Percentiles rank a stretch among this genome's conserved stretches.
Conservation (phyloP, 2,888 invertebrate species). For the Tetranychus truncatus region DNA sequence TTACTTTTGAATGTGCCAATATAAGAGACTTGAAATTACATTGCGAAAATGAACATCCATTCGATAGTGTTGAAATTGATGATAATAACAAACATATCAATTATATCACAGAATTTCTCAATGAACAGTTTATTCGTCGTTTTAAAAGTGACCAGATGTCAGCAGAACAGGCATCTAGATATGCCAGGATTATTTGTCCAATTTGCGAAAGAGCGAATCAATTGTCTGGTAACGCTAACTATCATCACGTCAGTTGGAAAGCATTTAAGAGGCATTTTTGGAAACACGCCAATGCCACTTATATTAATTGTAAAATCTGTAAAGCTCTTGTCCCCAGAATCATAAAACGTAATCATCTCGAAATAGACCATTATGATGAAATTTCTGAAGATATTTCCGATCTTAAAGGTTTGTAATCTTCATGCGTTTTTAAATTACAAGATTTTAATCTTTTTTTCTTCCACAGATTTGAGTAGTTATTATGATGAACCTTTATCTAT, state of each 20-base stretch:
- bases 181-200: not conserved
- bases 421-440: not conserved
- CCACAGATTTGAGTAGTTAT: not conserved
- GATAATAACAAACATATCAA: not conserved
- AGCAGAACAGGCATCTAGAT: not conserved
- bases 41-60: not conserved
- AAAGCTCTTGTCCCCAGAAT: not conserved
- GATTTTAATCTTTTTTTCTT: not conserved
- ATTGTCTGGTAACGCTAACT: not conserved
- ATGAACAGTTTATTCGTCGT: not conserved
- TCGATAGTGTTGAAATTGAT: not conserved
- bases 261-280: not conserved
- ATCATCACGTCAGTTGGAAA: not conserved
- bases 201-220: not conserved
- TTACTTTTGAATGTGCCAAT: not conserved
- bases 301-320: not conserved
- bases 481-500: not conserved
- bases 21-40: not conserved
- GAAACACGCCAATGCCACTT: not conserved
- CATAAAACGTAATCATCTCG: not conserved
- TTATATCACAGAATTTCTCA: slow-evolving; percentile 1
- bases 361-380: not conserved
- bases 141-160: not conserved
- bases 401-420: not conserved
- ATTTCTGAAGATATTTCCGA: not conserved